These are phyloP conservation scores for Idaea aversata DNA, from an alignment of 2,888 invertebrate genomes.

Conservation along the genomic window DNA sequence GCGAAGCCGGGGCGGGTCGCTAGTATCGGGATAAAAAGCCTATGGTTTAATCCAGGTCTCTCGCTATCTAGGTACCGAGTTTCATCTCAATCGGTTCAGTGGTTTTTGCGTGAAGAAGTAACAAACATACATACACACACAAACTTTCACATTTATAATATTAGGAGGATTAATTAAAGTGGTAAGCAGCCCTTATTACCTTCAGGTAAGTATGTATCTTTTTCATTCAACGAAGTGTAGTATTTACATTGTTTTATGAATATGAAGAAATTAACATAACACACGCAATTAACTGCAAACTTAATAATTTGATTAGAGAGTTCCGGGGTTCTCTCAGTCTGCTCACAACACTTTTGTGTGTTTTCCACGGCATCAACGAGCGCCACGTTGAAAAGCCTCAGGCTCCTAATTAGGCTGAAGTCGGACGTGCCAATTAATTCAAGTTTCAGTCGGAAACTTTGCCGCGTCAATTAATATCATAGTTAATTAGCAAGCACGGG, in stretches of 20 bases:
- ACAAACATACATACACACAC: too few relatives aligned
- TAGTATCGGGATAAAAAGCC: too few relatives aligned
- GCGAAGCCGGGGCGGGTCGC: too few relatives aligned
- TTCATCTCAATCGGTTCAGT: too few relatives aligned
- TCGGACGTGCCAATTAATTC: slow-evolving; percentile 81
- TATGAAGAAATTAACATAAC: background rate
- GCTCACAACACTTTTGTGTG: slow-evolving; percentile 75
- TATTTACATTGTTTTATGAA: background rate
- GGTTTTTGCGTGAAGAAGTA: too few relatives aligned
- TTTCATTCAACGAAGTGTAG: too few relatives aligned
- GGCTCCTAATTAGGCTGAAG: slow-evolving; percentile 80
- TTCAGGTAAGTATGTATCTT: too few relatives aligned
- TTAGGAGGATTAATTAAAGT: too few relatives aligned
- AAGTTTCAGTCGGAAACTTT: slow-evolving; percentile 80
- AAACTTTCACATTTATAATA: too few relatives aligned
- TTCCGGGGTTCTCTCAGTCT: slow-evolving; percentile 41
- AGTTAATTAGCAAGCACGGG: slow-evolving; percentile 75
- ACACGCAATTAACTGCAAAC: slow-evolving; percentile 44
- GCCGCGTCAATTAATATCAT: slow-evolving; percentile 81
- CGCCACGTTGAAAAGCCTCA: slow-evolving; percentile 76
- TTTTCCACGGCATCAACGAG: slow-evolving; percentile 76
- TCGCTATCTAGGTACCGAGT: too few relatives aligned
- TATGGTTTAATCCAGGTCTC: too few relatives aligned
- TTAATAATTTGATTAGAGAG: slow-evolving; percentile 36
- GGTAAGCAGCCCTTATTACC: too few relatives aligned